Base-by-base conservation (phyloP, 2,113 vertebrate species). In the Leucopsar rothschildi region DNA sequence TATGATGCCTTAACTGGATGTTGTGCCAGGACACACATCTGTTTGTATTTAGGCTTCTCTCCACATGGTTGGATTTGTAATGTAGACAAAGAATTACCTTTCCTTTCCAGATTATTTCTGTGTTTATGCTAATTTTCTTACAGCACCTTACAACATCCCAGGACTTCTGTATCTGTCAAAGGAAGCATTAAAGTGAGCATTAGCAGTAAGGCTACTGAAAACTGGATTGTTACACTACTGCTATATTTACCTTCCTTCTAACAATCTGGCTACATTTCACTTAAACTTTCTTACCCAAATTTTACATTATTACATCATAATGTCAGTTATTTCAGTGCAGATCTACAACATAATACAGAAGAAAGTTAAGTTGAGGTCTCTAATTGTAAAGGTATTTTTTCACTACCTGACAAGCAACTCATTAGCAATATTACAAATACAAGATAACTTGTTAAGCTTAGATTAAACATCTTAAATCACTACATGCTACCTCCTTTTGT, bases 351-450 rank as follows among this genome's bases (percentile, higher is more conserved):
- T 70, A 18, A 29, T 81, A 33, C 42, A 63, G 35, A 66, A 66
- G 18, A 83, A 86, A 81, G 57, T 42, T 15, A 88, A 35, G 44
- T 60, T 88, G 37, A 75, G 93, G 12, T 79, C 31, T 90, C 29
- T 95, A 73, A 90, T 55, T 85, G 35, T 70, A 56, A 77, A 80
- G 64, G 77, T 80, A 73, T 91, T 95, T 94, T 95, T 40, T 24
- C 19, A 21, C 31, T 76, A 12, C 24, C 45, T 89, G 55, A 86
- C 63, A 83, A 42, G 33, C 15, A 91, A 57, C 20, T 49, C 35
- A 56, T 95, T 91, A 86, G 13, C n/a, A 59, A 44, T 77, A 80
- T 73, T 90, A 39, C 7, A 76, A 91, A 64, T 31, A 73, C 1
- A 6, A 82, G 50, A 50, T 9, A 79, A 49, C 2, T 85, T 61